Conservation (phyloP, 2,888 invertebrate species). For the Ichneumoninae sp. region DNA sequence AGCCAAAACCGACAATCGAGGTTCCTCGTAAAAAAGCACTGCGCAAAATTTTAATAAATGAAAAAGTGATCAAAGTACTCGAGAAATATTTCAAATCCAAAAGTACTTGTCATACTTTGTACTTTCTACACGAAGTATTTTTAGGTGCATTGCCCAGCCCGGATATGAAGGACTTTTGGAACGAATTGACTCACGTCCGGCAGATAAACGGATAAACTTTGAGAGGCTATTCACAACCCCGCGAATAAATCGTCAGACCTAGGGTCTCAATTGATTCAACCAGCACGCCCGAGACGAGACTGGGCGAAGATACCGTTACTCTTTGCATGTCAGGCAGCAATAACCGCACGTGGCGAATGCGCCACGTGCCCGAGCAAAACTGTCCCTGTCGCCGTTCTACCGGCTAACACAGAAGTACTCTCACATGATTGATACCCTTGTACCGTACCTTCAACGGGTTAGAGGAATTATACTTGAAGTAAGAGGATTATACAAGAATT, state of each 20-base stretch:
- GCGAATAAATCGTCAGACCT: neutral
- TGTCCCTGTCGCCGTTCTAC: neutral
- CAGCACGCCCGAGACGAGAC: neutral
- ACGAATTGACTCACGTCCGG: too few species aligned
- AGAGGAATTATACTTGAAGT: slow-evolving; percentile 12
- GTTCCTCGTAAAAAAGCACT: too few species aligned
- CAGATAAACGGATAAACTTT: too few species aligned
- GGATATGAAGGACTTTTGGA: too few species aligned
- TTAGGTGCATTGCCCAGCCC: too few species aligned
- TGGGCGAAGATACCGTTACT: neutral
- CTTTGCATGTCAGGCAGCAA: slow-evolving; percentile 33
- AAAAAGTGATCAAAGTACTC: too few species aligned
- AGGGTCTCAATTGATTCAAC: neutral
- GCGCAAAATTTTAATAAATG: too few species aligned
- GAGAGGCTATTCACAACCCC: neutral
- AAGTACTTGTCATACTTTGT: too few species aligned
- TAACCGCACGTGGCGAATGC: neutral
- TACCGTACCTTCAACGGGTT: slow-evolving; percentile 1
- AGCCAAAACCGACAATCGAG: too few species aligned
- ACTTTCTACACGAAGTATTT: too few species aligned
- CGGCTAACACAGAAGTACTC: slow-evolving; percentile 12
- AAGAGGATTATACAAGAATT: slow-evolving; percentile 44
- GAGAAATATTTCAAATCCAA: too few species aligned
- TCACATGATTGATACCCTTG: slow-evolving; percentile 38
- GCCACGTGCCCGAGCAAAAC: neutral